Evolutionary conservation across 2,797 vertebrate species (phyloP).

Genomic region (Esox lucius): DNA sequence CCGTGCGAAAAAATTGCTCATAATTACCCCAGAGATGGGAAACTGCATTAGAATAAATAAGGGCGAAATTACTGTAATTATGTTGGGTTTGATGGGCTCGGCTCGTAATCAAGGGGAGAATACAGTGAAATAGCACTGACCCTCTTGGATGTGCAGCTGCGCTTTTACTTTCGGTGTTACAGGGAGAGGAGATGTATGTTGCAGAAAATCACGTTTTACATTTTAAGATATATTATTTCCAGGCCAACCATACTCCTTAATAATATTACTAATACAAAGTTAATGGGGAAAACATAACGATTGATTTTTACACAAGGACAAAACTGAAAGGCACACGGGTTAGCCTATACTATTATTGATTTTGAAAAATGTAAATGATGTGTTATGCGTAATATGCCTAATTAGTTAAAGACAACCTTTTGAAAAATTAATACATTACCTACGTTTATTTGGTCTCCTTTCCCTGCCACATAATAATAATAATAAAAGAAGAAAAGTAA

Average conservation of each 20-base stretch:
- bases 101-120: slow-evolving; percentile 99
- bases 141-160: slow-evolving; percentile 99
- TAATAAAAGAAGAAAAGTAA: not conserved
- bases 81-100: slow-evolving; percentile 99
- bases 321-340: not conserved
- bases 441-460: not conserved
- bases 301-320: not conserved
- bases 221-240: not conserved
- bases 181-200: slow-evolving; percentile 50
- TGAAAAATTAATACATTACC: not conserved
- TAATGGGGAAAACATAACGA: not conserved
- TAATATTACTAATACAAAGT: slow-evolving; percentile 13
- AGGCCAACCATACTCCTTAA: slow-evolving; percentile 45
- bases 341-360: not conserved
- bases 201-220: slow-evolving; percentile 14
- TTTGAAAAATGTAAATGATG: not conserved
- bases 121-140: slow-evolving; percentile 99
- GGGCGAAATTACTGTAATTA: slow-evolving; percentile 99
- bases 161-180: slow-evolving; percentile 71
- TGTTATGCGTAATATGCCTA: not conserved
- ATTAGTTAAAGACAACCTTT: not conserved
- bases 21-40: slow-evolving; percentile 99
- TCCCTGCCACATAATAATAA: not conserved
- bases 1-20: slow-evolving; percentile 98
- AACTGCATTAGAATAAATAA: slow-evolving; percentile 99